Base-by-base conservation (phyloP, 2,797 vertebrate genomes). In the Pantherophis vulpinus region DNA sequence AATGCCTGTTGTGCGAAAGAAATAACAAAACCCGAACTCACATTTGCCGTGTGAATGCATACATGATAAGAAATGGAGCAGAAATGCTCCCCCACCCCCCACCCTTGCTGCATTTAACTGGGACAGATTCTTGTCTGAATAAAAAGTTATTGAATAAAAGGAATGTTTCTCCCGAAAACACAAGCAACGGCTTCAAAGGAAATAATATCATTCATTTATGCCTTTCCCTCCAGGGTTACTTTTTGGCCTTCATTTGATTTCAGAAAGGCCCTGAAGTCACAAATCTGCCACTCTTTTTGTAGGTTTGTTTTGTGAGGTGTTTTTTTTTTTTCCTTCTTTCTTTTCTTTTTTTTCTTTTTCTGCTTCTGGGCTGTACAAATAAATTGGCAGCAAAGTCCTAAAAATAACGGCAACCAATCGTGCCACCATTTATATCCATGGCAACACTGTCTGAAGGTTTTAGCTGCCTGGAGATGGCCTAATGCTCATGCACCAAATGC, bases 371-470 rank as follows among this genome's bases (percentile, higher is more conserved):
- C 14, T 1, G 58, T 92, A 54, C 96, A 96, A 97, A 97, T 97
- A 97, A 97, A 97, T 96, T 95, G 97, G 95, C 94, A 93, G 96
- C 3, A 1, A 93, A 37, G 2, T 29, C 94, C 97, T 97, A 98
- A 98, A 98, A 98, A 97, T 97, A 98, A 96, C 97, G 58, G 32
- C 95, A 92, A 95, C 97, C 96, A 90, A 96, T 94, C 86, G 60
- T n/a, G 93, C 96, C 97, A 96, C 95, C 61, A 23, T 96, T 96
- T 96, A 97, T 98, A 98, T 98, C 97, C 98, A 98, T 98, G 97
- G 97, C 97, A 98, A 97, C 97, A 86, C 95, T 59, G 93, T 95
- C 95, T 94, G 95, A 96, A 97, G 97, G 94, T 96, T 96, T 96
- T 96, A 95, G 94, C 97, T 97, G 97, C 95, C 96, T 51, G 79